Conservation (phyloP, 2,888 invertebrate species). For the Acronicta alni region DNA sequence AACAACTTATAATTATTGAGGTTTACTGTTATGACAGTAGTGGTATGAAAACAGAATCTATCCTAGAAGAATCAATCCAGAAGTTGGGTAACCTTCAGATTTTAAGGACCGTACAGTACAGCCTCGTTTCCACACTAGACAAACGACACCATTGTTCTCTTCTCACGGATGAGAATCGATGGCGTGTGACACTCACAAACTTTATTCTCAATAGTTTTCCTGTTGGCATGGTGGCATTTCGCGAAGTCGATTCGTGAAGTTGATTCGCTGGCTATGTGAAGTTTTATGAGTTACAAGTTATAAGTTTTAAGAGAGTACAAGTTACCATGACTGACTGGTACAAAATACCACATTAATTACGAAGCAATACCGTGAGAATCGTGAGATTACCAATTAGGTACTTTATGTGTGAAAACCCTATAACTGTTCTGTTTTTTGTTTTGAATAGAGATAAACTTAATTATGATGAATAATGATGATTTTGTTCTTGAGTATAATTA, state of each 20-base stretch:
- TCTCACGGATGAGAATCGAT: conserved; percentile 25
- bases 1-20: no score
- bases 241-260: no score
- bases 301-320: no score
- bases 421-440: no score
- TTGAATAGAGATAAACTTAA: no score
- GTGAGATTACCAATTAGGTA: conserved; percentile 13
- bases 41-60: neutral
- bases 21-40: neutral
- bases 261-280: neutral
- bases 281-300: no score
- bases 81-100: conserved; percentile 36
- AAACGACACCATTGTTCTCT: conserved; percentile 32
- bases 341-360: conserved; percentile 8
- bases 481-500: no score
- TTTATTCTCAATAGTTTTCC: conserved; percentile 33
- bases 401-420: neutral
- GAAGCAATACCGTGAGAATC: neutral
- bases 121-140: conserved; percentile 19
- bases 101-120: conserved; percentile 15
- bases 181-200: conserved; percentile 10
- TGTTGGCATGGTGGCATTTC: conserved; percentile 13
- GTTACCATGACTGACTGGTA: conserved; percentile 13
- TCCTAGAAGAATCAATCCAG: neutral
- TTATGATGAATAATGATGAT: no score